Evolutionary conservation across 2,797 vertebrate genomes (phyloP), one percentile per base, ranked within the genome.

Genomic region (Eutrigla gurnardus): DNA sequence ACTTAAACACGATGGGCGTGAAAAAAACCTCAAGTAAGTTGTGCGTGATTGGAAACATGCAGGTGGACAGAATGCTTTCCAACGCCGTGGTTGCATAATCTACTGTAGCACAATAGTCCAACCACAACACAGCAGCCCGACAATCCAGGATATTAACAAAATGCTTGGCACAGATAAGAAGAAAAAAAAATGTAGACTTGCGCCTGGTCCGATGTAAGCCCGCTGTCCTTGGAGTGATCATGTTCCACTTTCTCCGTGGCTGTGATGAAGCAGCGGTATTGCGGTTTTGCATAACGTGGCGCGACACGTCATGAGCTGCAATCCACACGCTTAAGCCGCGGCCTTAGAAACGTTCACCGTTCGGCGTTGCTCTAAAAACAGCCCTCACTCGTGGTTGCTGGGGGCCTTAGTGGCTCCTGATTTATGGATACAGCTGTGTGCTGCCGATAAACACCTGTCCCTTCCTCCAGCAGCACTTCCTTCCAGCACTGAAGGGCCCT

Each of bases 371-470:
- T 66, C 76, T 81, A 77, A 85, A 88, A 88, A 82, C 70, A 81
- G 76, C 61, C 49, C 77, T 73, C 63, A 61, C 65, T 73, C 40
- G 37, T 70, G 65, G 79, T 81, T 67, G 46, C 66, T 53, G 49
- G n/a, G 80, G 80, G 71, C 80, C 73, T 87, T 86, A 80, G 75
- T 66, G 11, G 55, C 57, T 42, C 47, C n/a, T 91, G 90, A 92
- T 92, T 91, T 89, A 91, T 88, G 79, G 84, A 83, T 90, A 75
- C 86, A 89, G 79, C 87, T 89, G 86, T 75, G 75, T 69, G 50
- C 57, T 70, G 59, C 78, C 46, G 49, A 88, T 83, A 83, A 72
- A 90, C 91, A 93, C 92, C 90, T 94, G 92, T 92, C 89, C 76
- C 65, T 59, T 81, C 75, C 74, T 91, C 82, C 75, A 80, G 89